Percentiles rank a stretch among this genome's conserved stretches.
Conservation (phyloP, 2,797 vertebrate species). For the Pitangus sulphuratus region DNA sequence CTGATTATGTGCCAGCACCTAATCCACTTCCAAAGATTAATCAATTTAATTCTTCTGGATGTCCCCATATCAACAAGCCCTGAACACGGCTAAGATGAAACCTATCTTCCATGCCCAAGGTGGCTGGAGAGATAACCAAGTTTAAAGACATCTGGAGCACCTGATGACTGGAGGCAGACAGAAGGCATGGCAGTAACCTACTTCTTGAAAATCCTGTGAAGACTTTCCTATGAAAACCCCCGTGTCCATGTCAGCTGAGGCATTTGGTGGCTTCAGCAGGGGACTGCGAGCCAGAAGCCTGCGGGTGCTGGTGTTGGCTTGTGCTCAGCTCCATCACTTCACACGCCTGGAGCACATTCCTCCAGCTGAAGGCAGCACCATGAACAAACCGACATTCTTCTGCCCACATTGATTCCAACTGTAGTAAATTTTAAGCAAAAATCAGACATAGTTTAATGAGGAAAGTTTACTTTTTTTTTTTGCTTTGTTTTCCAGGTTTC, state of each 20-base stretch:
- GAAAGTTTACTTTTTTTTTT: not conserved
- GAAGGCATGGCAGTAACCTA: not conserved
- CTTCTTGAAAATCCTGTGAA: accelerated
- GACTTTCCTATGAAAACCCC: not conserved
- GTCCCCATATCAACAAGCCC: not conserved
- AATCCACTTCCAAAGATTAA: not conserved
- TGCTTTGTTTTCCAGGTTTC: not conserved
- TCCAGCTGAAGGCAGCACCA: not conserved
- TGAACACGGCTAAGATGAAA: not conserved
- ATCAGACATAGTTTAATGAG: not conserved
- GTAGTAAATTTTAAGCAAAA: conserved; percentile 15
- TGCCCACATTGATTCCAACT: not conserved
- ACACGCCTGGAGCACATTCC: not conserved
- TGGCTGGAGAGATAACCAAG: not conserved
- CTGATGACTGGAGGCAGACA: not conserved
- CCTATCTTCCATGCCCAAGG: not conserved
- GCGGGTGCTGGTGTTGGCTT: not conserved
- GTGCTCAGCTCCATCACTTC: not conserved
- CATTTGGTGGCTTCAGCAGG: not conserved
- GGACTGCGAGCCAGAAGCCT: not conserved
- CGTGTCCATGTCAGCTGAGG: not conserved
- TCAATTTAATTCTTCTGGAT: not conserved
- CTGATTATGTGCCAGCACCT: not conserved
- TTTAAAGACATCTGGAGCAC: not conserved
- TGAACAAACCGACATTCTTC: not conserved